Evolutionary conservation across 2,113 vertebrate species (phyloP), one percentile per base, ranked within the genome.

Genomic region (Nymphicus hollandicus): DNA sequence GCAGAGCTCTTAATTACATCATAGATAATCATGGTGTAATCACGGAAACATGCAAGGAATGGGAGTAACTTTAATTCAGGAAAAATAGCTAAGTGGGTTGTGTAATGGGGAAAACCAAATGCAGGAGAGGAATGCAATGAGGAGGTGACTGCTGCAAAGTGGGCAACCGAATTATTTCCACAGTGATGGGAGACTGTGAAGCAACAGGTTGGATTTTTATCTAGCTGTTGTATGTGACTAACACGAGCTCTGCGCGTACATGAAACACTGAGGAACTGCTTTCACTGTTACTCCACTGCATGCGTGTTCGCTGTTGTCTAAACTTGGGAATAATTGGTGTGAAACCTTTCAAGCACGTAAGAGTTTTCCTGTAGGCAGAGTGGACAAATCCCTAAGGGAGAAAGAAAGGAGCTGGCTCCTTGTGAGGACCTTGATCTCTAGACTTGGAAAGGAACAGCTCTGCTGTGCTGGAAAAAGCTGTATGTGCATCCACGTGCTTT

Each of bases 21-120:
- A 93, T 64, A 81, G 72, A 86, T 68, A 94, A 90, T 81, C 15
- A 20, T 24, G 78, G 63, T 52, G 65, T 90, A 95, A 96, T 95
- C 83, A 79, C 5, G 4, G 86, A 96, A 96, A 88, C 77, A 95
- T 79, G 93, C 76, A 79, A 91, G 86, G 92, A 97, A 96, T 93
- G 92, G 65, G 52, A 96, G 52, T 82, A 85, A 78, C 58, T 90
- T 95, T 56, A 95, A 89, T 92, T 93, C 80, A 94, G 69, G 82
- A 90, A 91, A 86, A 96, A 89, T 33, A 96, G 60, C 76, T 78
- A 89, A 84, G 52, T 2, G 17, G 44, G 9, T 78, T 95, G 85
- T 93, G 88, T 92, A 78, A 94, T 87, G 83, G 77, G 82, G 86
- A 95, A 88, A 97, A 86, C 55, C 58, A 78, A 70, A 68, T 25